phyloP scores from a whole-genome alignment of 92 coral and sea anemone species.

The Parazoanthus atlanticus region DNA sequence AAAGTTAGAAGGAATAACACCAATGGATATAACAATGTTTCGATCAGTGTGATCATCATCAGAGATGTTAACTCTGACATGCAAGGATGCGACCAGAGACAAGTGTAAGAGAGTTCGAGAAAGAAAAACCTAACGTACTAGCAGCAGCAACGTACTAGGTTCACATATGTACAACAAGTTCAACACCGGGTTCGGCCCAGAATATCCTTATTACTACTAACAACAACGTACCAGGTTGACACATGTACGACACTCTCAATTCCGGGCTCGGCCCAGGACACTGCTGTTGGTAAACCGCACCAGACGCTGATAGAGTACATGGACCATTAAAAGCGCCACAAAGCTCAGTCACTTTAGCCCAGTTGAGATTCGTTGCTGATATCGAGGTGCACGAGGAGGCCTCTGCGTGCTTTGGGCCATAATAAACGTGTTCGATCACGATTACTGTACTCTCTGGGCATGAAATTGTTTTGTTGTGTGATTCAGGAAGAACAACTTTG shows the following conservation, averaged over 20 bases:
- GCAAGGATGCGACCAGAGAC: too few species aligned
- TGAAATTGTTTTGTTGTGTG: background rate
- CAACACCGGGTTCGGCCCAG: background rate
- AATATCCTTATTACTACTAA: background rate
- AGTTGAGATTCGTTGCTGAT: background rate
- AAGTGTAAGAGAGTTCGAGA: too few species aligned
- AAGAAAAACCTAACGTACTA: too few species aligned
- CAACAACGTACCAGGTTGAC: background rate
- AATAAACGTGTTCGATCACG: constrained; percentile 5
- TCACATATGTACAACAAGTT: background rate
- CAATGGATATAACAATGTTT: too few species aligned
- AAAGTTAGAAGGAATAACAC: too few species aligned
- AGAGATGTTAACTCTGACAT: too few species aligned
- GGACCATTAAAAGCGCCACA: constrained; percentile 5
- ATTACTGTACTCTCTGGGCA: constrained; percentile 12
- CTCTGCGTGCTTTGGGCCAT: background rate
- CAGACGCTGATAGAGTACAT: constrained; percentile 22
- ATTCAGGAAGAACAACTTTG: constrained; percentile 1
- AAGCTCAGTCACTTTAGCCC: constrained; percentile 20
- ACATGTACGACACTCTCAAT: background rate
- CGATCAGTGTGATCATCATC: too few species aligned
- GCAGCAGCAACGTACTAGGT: background rate
- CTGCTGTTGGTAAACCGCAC: constrained; percentile 3
- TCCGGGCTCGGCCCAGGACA: background rate
- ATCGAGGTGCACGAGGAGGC: background rate